Percentiles rank a stretch among this genome's conserved stretches.
Evolutionary conservation across 2,888 invertebrate species (phyloP).

Genomic region (Leistus spinibarbis): DNA sequence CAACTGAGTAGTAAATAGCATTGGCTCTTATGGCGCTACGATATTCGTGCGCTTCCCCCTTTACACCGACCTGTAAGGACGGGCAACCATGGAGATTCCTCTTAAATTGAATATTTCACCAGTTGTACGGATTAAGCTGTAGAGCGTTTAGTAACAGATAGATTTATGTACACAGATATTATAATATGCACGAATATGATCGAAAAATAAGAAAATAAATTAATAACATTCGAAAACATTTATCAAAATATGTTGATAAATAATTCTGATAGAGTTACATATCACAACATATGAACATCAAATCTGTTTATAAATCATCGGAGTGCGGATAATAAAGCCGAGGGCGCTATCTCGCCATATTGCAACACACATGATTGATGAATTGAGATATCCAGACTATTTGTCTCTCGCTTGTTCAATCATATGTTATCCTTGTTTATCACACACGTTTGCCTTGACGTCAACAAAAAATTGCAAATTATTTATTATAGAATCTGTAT

Average conservation of each 20-base stretch:
- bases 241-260: slow-evolving; percentile 1
- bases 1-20: too few relatives aligned
- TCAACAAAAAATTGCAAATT: background rate
- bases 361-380: slow-evolving; percentile 27
- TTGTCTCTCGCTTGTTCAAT: background rate
- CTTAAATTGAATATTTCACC: too few relatives aligned
- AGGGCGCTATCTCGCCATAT: slow-evolving; percentile 20
- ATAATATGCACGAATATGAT: too few relatives aligned
- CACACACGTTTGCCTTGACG: background rate
- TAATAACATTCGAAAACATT: background rate
- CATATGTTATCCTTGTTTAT: background rate
- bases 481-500: background rate
- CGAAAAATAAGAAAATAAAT: background rate
- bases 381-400: slow-evolving; percentile 32
- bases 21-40: too few relatives aligned
- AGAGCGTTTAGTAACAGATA: too few relatives aligned
- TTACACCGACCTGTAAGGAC: too few relatives aligned
- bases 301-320: slow-evolving; percentile 36
- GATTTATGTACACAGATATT: too few relatives aligned
- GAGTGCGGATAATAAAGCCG: slow-evolving; percentile 21
- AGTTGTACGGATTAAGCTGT: too few relatives aligned
- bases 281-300: slow-evolving; percentile 24
- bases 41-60: too few relatives aligned
- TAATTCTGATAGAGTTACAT: slow-evolving; percentile 4
- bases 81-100: too few relatives aligned